Base-by-base conservation (phyloP, 2,113 vertebrate genomes). In the Dromaius novaehollandiae region DNA sequence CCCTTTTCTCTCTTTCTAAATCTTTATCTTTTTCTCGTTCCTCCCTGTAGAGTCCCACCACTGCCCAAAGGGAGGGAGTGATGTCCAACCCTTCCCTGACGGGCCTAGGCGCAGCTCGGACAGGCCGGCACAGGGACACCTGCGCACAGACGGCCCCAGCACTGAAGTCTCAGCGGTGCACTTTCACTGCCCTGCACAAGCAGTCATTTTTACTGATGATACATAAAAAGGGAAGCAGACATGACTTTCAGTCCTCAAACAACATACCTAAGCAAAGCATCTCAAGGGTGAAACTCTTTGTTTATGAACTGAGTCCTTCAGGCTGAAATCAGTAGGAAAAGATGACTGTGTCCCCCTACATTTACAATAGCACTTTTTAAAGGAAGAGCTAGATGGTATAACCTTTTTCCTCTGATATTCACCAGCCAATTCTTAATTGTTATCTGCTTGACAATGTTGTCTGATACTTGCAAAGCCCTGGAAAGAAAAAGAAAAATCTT, bases 361-460 rank as follows among this genome's bases (percentile, higher is more conserved):
- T 46, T 66, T 63, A 22, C 24, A 44, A 32, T 19, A 76, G 5
- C 1, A 2, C 22, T 90, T 64, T 82, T 24, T 12, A 75, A 86
- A 60, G 14, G 20, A 55, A 90, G 77, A 63, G 15, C 7, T 74
- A 40, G 73, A 32, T 13, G 11, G 4, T 34, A 12, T 58, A 65
- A 74, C 24, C 61, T 66, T n/a, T 90, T 22, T 69, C 6, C 44
- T 75, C 61, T 85, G 22, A 73, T 82, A 40, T 61, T 93, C 44
- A 61, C 46, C 38, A 53, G 44, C 38, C 25, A 63, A 20, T 42
- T 68, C 40, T 42, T 92, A 85, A 65, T 40, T 85, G 61, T 58
- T 82, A 80, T 82, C 46, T 94, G 21, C 50, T 83, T 93, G 40
- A 75, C 42, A 74, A 19, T 42, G 19, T 58, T 50, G 74, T 76